These are phyloP conservation scores for Myopa tessellatipennis DNA, from an alignment of 2,888 invertebrate genomes.

Conservation along the genomic window DNA sequence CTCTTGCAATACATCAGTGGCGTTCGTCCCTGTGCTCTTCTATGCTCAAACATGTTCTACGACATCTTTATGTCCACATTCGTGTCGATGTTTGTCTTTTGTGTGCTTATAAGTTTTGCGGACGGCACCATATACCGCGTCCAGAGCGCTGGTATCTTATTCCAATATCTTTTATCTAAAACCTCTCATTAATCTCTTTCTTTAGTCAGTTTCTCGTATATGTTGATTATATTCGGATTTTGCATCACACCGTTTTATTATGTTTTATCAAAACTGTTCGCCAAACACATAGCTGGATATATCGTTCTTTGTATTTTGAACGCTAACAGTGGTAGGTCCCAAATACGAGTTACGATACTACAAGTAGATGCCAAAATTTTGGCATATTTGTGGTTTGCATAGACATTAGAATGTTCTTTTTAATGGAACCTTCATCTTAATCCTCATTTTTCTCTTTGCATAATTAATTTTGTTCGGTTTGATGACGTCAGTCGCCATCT, in stretches of 20 bases:
- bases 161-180: slow-evolving; percentile 29
- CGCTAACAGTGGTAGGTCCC: slow-evolving; percentile 17
- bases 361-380: background rate
- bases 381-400: too few relatives aligned
- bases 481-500: slow-evolving; percentile 68
- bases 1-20: slow-evolving; percentile 20
- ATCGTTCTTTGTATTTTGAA: background rate
- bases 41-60: background rate
- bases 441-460: too few relatives aligned
- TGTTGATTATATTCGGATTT: slow-evolving; percentile 22
- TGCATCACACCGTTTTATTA: slow-evolving; percentile 15
- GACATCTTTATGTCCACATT: background rate
- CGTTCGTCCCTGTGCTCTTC: background rate
- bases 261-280: background rate
- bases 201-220: slow-evolving; percentile 11
- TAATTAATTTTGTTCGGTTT: slow-evolving; percentile 67
- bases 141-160: slow-evolving; percentile 45
- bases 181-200: background rate
- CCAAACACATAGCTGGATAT: background rate
- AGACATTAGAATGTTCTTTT: too few relatives aligned
- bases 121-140: slow-evolving; percentile 45
- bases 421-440: background rate
- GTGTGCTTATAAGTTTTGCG: background rate
- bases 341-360: background rate
- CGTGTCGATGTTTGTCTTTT: background rate